Evolutionary conservation across 2,888 invertebrate genomes (phyloP), one percentile per base, ranked within the genome.

Genomic region (Drosophila mercatorum): DNA sequence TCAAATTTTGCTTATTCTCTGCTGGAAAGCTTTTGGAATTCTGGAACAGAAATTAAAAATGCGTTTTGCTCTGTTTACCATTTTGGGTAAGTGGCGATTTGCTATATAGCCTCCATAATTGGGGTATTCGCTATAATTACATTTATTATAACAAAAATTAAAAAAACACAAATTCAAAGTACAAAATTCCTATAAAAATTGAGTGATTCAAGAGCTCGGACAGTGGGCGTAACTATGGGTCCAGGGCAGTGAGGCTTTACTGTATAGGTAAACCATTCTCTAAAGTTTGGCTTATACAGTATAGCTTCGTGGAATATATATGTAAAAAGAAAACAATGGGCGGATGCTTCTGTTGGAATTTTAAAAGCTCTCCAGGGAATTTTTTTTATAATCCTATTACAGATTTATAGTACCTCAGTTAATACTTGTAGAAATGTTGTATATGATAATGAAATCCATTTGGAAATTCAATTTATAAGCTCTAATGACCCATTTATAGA

Each of bases 61-160:
- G 91, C 92, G 92, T 81, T 90, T 91, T 72, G 81, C 80, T 68
- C 78, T 88, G 71, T 81, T 78, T 73, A 83, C 72, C 75, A 76
- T 91, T 53, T 66, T 90, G 57, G 89, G 90, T 90, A 89, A 83
- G 41, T 63, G 8, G 28, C 11, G 49, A 57, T 65, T 53, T 22
- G 66, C 43, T n/a, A 1, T 12, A 36, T 7, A 11, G 1, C 0
- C 17, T 49, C 31, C 8, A 28, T 14, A 47, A 47, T 14, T 3
- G 12, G 2, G 7, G 7, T 14, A 26, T 12, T 22, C 11, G 5
- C 0, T 44, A 22, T 5, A 44, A 44, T 44, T 44, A 22, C 22
- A 22, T 22, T 44, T 22, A 22, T 43, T 17, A 10, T 17, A 22
- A 22, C 22, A 22, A 40, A 40, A 14, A 14, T 40, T 17, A 17